Evolutionary conservation across 2,888 invertebrate genomes (phyloP).

Genomic region (Thera obeliscata): DNA sequence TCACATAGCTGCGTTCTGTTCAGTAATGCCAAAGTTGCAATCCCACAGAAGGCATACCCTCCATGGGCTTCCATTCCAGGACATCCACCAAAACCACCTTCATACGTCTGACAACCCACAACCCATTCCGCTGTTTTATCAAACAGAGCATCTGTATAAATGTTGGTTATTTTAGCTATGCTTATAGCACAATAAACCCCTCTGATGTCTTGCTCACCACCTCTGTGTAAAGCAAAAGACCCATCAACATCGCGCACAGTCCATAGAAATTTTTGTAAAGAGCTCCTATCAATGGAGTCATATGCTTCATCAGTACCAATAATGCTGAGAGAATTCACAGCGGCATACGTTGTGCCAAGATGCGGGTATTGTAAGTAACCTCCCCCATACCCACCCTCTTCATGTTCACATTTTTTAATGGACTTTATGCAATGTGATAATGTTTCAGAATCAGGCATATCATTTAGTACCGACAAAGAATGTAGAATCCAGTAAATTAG

Average conservation of each 20-base stretch:
- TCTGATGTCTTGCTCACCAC: constrained; percentile 97
- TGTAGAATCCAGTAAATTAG: constrained; percentile 98
- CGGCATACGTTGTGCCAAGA: constrained; percentile 98
- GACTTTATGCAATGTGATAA: constrained; percentile 71
- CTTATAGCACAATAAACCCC: constrained; percentile 98
- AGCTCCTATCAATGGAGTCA: constrained; percentile 91
- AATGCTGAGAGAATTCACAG: constrained; percentile 95
- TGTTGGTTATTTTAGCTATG: constrained; percentile 93
- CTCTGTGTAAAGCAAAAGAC: constrained; percentile 95
- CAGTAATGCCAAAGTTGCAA: constrained; percentile 94
- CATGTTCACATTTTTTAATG: constrained; percentile 87
- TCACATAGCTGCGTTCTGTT: constrained; percentile 90
- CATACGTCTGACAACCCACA: constrained; percentile 97
- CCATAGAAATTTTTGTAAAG: constrained; percentile 90
- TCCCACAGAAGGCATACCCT: constrained; percentile 99
- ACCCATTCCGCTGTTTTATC: constrained; percentile 96
- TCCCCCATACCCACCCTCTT: constrained; percentile 95
- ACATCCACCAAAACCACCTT: constrained; percentile 98
- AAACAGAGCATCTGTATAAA: constrained; percentile 90
- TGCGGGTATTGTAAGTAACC: constrained; percentile 97
- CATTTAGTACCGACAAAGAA: constrained; percentile 88
- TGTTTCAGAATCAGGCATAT: constrained; percentile 74
- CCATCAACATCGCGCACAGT: constrained; percentile 92
- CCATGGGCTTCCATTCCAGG: constrained; percentile 98
- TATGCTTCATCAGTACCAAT: constrained; percentile 95